Conservation (phyloP, 1,140 invertebrate species). For the Drosophila nigromelanica region DNA sequence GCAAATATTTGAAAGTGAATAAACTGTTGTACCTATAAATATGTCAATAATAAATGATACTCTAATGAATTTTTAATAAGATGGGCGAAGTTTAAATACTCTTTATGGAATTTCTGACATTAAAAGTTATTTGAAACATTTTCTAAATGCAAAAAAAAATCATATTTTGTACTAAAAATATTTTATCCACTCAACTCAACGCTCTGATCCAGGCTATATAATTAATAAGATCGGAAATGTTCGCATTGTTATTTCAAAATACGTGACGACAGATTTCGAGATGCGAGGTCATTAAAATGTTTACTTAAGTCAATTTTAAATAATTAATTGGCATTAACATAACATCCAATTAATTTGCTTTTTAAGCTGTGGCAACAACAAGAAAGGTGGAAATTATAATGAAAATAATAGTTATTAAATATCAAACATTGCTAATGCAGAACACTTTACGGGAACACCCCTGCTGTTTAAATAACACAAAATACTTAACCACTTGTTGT, state of each 20-base stretch:
- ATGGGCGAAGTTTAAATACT: background rate
- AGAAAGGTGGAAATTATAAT: background rate
- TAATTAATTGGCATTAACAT: constrained; percentile 1
- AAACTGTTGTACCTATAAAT: constrained; percentile 13
- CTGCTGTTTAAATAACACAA: constrained; percentile 5
- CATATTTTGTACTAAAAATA: background rate
- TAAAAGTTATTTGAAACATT: no score
- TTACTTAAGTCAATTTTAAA: background rate
- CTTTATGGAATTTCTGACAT: background rate
- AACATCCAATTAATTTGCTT: background rate
- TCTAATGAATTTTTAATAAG: constrained; percentile 11
- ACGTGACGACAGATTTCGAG: background rate
- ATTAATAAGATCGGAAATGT: no score
- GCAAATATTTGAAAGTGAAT: constrained; percentile 30
- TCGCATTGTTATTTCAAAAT: background rate
- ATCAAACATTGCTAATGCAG: constrained; percentile 5
- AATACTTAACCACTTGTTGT: constrained; percentile 5
- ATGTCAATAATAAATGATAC: background rate
- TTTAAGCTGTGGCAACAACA: background rate
- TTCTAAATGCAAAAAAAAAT: no score
- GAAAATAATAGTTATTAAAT: constrained; percentile 21
- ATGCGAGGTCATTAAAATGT: background rate
- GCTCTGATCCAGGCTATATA: background rate
- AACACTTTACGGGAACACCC: constrained; percentile 5
- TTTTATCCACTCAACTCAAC: background rate